Evolutionary conservation across 2,797 vertebrate species (phyloP).

Genomic region (Fistularia commersonii): DNA sequence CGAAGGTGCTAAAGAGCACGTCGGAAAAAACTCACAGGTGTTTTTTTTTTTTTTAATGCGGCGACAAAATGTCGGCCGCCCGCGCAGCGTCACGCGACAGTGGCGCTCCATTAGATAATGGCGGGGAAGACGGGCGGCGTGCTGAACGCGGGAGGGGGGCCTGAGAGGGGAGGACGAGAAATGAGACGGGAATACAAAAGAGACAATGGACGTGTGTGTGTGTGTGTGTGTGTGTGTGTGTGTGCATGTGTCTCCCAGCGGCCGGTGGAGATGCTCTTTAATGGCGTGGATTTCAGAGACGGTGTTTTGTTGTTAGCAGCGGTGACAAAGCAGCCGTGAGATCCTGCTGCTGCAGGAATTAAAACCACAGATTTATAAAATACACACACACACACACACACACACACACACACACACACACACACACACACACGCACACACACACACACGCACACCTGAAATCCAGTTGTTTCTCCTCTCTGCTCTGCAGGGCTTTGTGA

Average conservation of each 20-base stretch:
- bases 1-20: conserved; percentile 59
- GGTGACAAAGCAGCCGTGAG: no score
- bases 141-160: conserved; percentile 24
- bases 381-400: no score
- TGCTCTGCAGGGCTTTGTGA: no score
- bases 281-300: background rate
- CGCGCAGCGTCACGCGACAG: conserved; percentile 46
- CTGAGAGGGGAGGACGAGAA: conserved; percentile 6
- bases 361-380: no score
- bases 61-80: conserved; percentile 60
- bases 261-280: background rate
- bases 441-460: background rate
- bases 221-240: conserved; percentile 10
- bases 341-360: no score
- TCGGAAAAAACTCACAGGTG: conserved; percentile 55
- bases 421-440: background rate
- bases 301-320: no score
- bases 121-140: conserved; percentile 13
- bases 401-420: background rate
- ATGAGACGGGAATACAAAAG: conserved; percentile 39
- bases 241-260: conserved; percentile 10
- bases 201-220: conserved; percentile 11
- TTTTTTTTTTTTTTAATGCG: conserved; percentile 51
- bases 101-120: conserved; percentile 50
- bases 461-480: no score